A percentile compares a stretch with the other conserved stretches of the same genome.
These are phyloP conservation scores for Caenorhabditis sp. DNA, from an alignment of 2,888 invertebrate genomes.

Conservation along the genomic window DNA sequence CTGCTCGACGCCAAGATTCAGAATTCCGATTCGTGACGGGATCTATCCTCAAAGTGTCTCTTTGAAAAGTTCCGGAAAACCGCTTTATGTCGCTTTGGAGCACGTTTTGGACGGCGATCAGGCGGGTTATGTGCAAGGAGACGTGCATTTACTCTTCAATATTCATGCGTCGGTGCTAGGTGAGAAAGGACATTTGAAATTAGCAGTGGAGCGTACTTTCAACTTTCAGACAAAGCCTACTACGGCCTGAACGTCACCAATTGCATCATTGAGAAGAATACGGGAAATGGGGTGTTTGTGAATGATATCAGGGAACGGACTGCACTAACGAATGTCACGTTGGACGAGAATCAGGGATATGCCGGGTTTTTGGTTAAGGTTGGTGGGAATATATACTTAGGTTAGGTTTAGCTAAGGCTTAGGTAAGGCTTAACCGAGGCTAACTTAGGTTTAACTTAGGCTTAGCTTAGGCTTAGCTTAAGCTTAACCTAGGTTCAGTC, in stretches of 20 bases:
- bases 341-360: constrained; percentile 79
- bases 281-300: constrained; percentile 94
- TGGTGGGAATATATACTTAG: too few species aligned
- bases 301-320: constrained; percentile 89
- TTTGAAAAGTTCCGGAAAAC: constrained; percentile 74
- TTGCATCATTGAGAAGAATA: constrained; percentile 92
- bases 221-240: constrained; percentile 78
- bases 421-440: too few species aligned
- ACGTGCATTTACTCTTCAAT: constrained; percentile 78
- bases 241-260: constrained; percentile 93
- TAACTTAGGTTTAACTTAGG: too few species aligned
- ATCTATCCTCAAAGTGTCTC: constrained; percentile 79
- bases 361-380: constrained; percentile 73
- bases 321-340: constrained; percentile 80
- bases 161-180: constrained; percentile 81
- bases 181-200: constrained; percentile 26
- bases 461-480: too few species aligned
- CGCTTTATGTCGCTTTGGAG: constrained; percentile 75
- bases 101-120: constrained; percentile 70
- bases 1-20: constrained; percentile 51
- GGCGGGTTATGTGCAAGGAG: constrained; percentile 74
- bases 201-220: background rate
- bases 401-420: too few species aligned
- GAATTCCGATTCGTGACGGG: constrained; percentile 78
- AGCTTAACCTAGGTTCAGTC: too few species aligned